Base-by-base conservation (phyloP, 2,888 invertebrate species). In the Spicauda simplicius region DNA sequence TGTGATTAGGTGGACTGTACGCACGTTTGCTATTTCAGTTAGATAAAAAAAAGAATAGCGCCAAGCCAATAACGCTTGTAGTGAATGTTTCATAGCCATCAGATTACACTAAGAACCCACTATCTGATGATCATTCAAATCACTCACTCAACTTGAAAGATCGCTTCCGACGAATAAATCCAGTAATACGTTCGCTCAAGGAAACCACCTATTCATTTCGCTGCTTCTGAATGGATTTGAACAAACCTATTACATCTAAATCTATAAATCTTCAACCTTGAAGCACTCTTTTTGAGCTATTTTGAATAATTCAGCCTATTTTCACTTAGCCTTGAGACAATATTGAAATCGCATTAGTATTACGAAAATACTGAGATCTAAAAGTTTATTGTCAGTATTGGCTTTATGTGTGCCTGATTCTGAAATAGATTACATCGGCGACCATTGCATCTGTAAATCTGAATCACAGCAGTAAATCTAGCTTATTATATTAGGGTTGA, bases 311-410 rank as follows among this genome's bases (percentile, higher is more conserved):
- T 45, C 18, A 45, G 19, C 54, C 25, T 45, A 25, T 65, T 59
- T 60, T n/a, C 25, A 6, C 1, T 30, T 45, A 59, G 10, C 65
- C 65, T 65, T 60, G 59, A 65, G 59, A 65, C 54, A 65, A 53
- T 65, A 65, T 65, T 60, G 65, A 54, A 59, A 60, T 48, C 65
- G 54, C 54, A 59, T 59, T 59, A 20, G 25, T 25, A 25, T 58
- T 33, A 53, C 65, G 25, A 65, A 64, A 59, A 57, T 54, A 65
- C 65, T 59, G 12, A 19, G 53, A 8, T 54, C 52, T 61, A 64
- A 64, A 64, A 58, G 45, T 65, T 65, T 65, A 65, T 54, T 59
- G 65, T 64, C 12, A 25, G 57, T 16, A 33, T 52, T 10, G 20
- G 37, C 45, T 62, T 62, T 54, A 62, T 54, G 52, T 48, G 58